These are phyloP conservation scores for Pteropus rufus DNA, from an alignment of 2,797 vertebrate species.

Conservation along the genomic window DNA sequence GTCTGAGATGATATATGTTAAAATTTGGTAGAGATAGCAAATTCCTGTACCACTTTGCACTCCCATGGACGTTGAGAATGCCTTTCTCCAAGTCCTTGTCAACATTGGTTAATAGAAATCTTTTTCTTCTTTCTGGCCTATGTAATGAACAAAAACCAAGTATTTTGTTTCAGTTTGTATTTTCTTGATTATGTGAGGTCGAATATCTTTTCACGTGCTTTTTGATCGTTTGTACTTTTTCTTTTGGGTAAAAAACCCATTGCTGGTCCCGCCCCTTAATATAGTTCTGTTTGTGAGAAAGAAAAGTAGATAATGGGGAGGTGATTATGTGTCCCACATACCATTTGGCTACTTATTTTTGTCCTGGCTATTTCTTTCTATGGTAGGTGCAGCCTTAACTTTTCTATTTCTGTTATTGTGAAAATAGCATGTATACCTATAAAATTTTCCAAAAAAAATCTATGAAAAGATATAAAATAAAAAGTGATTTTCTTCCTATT, in stretches of 20 bases:
- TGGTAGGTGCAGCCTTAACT: neutral
- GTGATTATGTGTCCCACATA: neutral
- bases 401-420: constrained; percentile 28
- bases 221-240: constrained; percentile 24
- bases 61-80: neutral
- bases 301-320: neutral
- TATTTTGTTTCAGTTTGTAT: constrained; percentile 30
- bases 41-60: neutral
- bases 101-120: neutral
- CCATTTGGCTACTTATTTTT: neutral
- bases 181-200: neutral
- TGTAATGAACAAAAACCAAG: neutral
- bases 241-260: neutral
- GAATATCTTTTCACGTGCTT: neutral
- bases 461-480: neutral
- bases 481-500: neutral
- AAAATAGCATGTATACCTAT: neutral
- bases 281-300: neutral
- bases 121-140: neutral
- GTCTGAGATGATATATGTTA: neutral
- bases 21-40: neutral
- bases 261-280: neutral
- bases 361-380: neutral
- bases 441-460: neutral
- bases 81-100: neutral